phyloP scores from a whole-genome alignment of 2,113 vertebrate genomes.

The Triplophysa siluroides region DNA sequence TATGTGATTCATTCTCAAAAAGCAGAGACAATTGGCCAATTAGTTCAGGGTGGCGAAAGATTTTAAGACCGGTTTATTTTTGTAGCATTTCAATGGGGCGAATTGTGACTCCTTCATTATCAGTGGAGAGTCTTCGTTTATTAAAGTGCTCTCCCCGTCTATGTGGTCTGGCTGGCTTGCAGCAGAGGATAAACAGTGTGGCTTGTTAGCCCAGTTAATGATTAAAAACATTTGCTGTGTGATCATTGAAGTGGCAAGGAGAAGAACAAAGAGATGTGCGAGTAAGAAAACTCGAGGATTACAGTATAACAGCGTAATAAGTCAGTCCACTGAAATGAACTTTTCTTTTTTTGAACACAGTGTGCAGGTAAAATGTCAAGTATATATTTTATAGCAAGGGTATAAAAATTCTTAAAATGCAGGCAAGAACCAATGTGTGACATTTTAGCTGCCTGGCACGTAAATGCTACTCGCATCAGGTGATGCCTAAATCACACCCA shows the following conservation, averaged over 20 bases:
- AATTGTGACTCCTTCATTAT: slow-evolving; percentile 4
- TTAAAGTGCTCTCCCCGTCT: slow-evolving; percentile 1
- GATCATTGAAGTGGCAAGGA: slow-evolving; percentile 4
- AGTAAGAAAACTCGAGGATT: neutral
- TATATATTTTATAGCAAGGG: neutral
- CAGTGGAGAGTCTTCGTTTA: neutral
- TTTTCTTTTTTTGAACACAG: neutral
- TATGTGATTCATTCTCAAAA: neutral
- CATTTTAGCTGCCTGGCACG: slow-evolving; percentile 23
- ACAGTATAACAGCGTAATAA: neutral
- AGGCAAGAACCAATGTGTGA: slow-evolving; percentile 30
- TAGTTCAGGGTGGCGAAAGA: neutral
- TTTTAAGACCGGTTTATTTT: neutral
- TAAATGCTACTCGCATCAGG: slow-evolving; percentile 34
- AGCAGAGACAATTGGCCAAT: slow-evolving; percentile 13
- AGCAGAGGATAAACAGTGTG: neutral
- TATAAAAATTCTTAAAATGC: neutral
- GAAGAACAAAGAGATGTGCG: slow-evolving; percentile 28
- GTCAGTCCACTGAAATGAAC: neutral
- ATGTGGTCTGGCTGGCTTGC: slow-evolving; percentile 9
- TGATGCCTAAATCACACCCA: neutral
- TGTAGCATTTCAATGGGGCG: neutral
- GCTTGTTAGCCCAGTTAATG: slow-evolving; percentile 4
- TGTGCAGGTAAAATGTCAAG: slow-evolving; percentile 34
- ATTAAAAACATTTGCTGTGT: neutral